Evolutionary conservation across 2,797 vertebrate genomes (phyloP), one percentile per base, ranked within the genome.

Genomic region (Novumbra hubbsi): DNA sequence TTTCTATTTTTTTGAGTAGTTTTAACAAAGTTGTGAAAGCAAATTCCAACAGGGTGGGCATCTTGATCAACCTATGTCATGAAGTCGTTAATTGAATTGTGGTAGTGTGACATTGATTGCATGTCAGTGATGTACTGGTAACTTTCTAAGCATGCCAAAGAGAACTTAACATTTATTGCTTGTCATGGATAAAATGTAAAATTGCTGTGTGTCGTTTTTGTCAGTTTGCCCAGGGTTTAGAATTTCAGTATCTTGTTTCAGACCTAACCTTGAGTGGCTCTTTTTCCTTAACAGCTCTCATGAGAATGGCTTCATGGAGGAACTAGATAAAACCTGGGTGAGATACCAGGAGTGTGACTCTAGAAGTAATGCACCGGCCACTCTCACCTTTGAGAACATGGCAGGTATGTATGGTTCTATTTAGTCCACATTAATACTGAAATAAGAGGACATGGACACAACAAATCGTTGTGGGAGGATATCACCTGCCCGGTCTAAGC

Each of bases 361-460:
- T 14, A 95, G 97, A 80, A 99, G 97, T 92, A 99, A 99, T 74
- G 97, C 97, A 79, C 97, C 97, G 73, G 97, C 97, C 12, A 99
- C 97, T 64, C 97, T 99, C 83, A 99, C 97, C 86, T 99, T 99
- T 38, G 97, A 98, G 92, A 99, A 99, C 86, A 99, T 99, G 97
- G 97, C 97, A 92, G 97, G 97, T 98, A 92, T 32, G 85, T 52
- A 80, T 70, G 57, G 69, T 83, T 72, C 55, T 60, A 24, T 60
- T 60, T 60, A 60, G 55, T 24, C 8, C 21, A 60, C 7, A 24
- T 27, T 60, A 24, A 60, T 60, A 60, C 55, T 11, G 55, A 60
- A 24, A 60, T 60, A 0, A 12, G 55, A 60, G 19, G 55, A 60
- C 24, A 60, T 60, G 55, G 9, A 60, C 24, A 60, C 4, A 24